Evolutionary conservation across 2,113 vertebrate species (phyloP), one percentile per base, ranked within the genome.

Genomic region (Actenoides hombroni): DNA sequence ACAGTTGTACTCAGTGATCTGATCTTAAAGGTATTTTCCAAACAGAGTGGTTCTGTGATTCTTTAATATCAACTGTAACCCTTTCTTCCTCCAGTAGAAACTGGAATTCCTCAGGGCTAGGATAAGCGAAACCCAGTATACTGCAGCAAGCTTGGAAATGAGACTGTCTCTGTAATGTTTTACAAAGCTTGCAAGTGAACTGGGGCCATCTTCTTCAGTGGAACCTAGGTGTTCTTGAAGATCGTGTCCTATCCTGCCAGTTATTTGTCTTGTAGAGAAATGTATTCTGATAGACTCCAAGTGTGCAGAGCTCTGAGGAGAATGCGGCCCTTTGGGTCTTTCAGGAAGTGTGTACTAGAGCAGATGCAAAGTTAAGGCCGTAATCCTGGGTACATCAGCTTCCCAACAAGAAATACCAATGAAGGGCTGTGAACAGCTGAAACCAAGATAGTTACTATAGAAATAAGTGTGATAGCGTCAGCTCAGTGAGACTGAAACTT

Each of bases 361-460:
- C 25, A 80, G 46, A 42, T 83, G 44, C 71, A 77, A 73, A 71
- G 37, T 60, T 85, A 59, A 83, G 49, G 59, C 54, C 0, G 0
- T 42, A 40, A 65, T 33, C 39, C 37, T 35, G 16, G 33, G 70
- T 18, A n/a, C 21, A 37, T 56, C 24, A 73, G 21, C 51, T 83
- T 80, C 59, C 40, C 24, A 75, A 35, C 16, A 75, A 29, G 42
- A 84, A 91, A 76, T 71, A 48, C 11, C 44, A 53, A 12, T 2
- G 0, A 83, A 76, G 85, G 44, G 18, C 60, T 78, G 18, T 60
- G 28, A 88, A 31, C 54, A 61, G 40, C 12, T 0, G 0, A 90
- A 97, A 59, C 78, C 5, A 3, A 75, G 84, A 83, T 29, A 86
- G 85, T 96, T 95, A 59, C 93, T 77, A 80, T 89, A 81, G 94